phyloP scores from a whole-genome alignment of 2,113 vertebrate genomes.

The Chelonoidis abingdonii region DNA sequence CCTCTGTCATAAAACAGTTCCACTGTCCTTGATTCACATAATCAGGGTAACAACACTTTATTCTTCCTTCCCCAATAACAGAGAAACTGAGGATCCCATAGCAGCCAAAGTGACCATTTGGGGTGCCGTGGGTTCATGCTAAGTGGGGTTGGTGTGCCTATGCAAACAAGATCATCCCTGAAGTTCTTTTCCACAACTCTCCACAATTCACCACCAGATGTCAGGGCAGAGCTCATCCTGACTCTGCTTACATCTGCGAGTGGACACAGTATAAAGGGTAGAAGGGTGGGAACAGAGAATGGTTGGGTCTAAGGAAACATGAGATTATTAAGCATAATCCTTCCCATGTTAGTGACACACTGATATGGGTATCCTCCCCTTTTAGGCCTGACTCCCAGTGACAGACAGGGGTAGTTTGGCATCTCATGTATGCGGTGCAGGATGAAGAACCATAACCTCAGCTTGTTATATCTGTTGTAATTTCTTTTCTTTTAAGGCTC shows the following conservation, averaged over 20 bases:
- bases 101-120: too few relatives aligned
- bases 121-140: too few relatives aligned
- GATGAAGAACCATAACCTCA: not conserved
- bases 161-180: too few relatives aligned
- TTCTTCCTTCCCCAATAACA: too few relatives aligned
- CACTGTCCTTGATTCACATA: too few relatives aligned
- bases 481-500: not conserved
- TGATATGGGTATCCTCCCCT: rapidly evolving
- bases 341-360: not conserved
- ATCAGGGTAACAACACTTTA: too few relatives aligned
- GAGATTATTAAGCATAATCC: not conserved
- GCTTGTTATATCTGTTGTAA: not conserved
- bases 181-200: too few relatives aligned
- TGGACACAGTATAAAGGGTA: not conserved
- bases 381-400: not conserved
- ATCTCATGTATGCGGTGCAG: rapidly evolving
- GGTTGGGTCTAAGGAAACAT: not conserved
- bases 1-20: too few relatives aligned
- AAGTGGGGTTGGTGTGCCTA: too few relatives aligned
- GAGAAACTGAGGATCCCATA: too few relatives aligned
- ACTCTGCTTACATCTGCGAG: not conserved
- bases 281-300: not conserved
- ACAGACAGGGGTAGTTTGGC: not conserved
- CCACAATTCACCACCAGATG: too few relatives aligned
- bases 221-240: too few relatives aligned